phyloP scores from a whole-genome alignment of 2,888 invertebrate species.

The Zelleria hepariella region DNA sequence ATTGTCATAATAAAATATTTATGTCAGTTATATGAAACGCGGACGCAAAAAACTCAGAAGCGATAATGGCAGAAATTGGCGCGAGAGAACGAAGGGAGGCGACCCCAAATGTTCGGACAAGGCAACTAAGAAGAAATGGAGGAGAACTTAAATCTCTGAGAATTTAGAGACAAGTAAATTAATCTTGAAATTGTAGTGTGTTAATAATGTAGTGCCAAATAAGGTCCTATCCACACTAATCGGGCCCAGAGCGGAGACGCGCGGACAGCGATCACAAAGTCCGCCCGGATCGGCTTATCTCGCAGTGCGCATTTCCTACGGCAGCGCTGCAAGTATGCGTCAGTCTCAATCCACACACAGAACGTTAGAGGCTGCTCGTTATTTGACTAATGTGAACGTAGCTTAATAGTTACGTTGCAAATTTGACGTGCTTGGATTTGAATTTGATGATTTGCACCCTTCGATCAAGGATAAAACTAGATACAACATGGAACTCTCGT shows the following conservation, averaged over 20 bases:
- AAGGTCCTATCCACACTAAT: slow-evolving; percentile 29
- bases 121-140: too few species aligned
- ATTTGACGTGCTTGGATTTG: not conserved
- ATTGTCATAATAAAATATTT: too few species aligned
- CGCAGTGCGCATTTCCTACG: slow-evolving; percentile 61
- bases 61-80: too few species aligned
- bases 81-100: too few species aligned
- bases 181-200: not conserved
- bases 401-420: not conserved
- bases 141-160: too few species aligned
- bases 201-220: too few species aligned
- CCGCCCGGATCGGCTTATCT: slow-evolving; percentile 66
- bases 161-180: not conserved
- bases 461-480: too few species aligned
- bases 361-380: not conserved
- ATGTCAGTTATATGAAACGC: too few species aligned
- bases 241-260: slow-evolving; percentile 37
- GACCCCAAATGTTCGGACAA: too few species aligned
- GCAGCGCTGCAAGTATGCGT: slow-evolving; percentile 44
- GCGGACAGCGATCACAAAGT: slow-evolving; percentile 69
- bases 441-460: too few species aligned
- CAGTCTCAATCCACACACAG: slow-evolving; percentile 37
- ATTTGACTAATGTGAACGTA: not conserved
- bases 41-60: too few species aligned
- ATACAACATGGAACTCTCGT: too few species aligned